Percentiles rank a stretch among this genome's conserved stretches.
These are phyloP conservation scores for Pollimyrus isidori DNA, from an alignment of 2,113 vertebrate genomes.

Conservation along the genomic window DNA sequence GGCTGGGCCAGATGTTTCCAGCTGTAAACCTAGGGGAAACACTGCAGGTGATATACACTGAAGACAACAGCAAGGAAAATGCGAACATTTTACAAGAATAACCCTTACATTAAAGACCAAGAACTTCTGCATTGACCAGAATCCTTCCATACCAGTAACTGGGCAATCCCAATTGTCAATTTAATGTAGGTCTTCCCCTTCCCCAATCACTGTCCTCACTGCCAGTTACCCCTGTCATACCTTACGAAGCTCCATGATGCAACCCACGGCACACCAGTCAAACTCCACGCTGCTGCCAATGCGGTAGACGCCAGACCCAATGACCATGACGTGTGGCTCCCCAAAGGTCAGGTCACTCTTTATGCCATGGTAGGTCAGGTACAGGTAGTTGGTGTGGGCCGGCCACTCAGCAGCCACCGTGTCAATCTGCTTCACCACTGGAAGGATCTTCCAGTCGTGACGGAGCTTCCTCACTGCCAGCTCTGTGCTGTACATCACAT, in stretches of 20 bases:
- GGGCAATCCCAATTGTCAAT: neutral
- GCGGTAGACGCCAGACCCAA: constrained; percentile 91
- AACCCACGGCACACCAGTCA: constrained; percentile 93
- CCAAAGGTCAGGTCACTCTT: constrained; percentile 75
- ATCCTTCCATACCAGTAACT: neutral
- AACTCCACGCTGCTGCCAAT: constrained; percentile 97
- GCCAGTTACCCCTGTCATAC: constrained; percentile 40
- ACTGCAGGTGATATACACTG: neutral
- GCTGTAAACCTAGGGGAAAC: no score
- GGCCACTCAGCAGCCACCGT: constrained; percentile 96
- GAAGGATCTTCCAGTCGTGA: constrained; percentile 78
- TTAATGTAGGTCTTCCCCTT: neutral
- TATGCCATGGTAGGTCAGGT: constrained; percentile 82
- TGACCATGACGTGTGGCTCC: constrained; percentile 83
- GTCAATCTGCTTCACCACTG: constrained; percentile 92
- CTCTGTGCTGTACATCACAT: constrained; percentile 71
- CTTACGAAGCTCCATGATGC: constrained; percentile 91
- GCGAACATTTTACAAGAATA: neutral
- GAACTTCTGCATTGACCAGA: neutral
- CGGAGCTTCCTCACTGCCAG: constrained; percentile 85
- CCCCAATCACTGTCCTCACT: neutral
- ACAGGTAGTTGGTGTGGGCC: constrained; percentile 89
- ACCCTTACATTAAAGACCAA: neutral
- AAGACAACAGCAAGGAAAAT: neutral
- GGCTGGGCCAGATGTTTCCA: no score